phyloP scores from a whole-genome alignment of 2,113 vertebrate genomes.

The Trochalopteron elliotii region DNA sequence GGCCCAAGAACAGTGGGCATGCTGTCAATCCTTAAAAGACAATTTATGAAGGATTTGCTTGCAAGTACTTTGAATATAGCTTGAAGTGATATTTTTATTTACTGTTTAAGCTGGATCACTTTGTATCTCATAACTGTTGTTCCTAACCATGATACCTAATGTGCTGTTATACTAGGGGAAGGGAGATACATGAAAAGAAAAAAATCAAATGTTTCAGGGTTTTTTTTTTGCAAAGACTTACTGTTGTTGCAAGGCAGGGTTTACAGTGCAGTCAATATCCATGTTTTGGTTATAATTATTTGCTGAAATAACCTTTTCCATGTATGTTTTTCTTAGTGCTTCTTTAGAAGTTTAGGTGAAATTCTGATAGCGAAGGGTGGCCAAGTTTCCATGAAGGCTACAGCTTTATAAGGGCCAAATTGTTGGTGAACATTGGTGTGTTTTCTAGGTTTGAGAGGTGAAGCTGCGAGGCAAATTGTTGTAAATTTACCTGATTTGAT shows the following conservation, averaged over 20 bases:
- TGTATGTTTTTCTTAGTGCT: background rate
- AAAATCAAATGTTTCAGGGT: background rate
- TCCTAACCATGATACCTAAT: background rate
- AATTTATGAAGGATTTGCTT: background rate
- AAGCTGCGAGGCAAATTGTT: background rate
- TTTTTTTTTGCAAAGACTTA: background rate
- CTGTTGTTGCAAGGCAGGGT: background rate
- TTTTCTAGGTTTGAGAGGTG: background rate
- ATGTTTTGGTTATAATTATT: background rate
- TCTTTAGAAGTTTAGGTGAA: background rate
- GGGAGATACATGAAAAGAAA: background rate
- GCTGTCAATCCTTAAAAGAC: background rate
- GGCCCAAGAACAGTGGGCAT: background rate
- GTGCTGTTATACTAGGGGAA: background rate
- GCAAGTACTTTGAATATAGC: background rate
- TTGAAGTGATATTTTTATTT: background rate
- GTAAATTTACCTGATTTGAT: background rate
- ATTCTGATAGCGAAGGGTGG: background rate
- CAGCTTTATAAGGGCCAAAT: background rate
- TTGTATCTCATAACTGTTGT: background rate
- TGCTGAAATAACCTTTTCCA: background rate
- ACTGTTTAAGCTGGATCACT: background rate
- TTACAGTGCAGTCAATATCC: background rate
- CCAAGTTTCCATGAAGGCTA: background rate
- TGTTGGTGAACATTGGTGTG: background rate